Percentiles rank a stretch among this genome's conserved stretches.
These are phyloP conservation scores for Lepidurus arcticus DNA, from an alignment of 1,140 invertebrate species.

Conservation along the genomic window DNA sequence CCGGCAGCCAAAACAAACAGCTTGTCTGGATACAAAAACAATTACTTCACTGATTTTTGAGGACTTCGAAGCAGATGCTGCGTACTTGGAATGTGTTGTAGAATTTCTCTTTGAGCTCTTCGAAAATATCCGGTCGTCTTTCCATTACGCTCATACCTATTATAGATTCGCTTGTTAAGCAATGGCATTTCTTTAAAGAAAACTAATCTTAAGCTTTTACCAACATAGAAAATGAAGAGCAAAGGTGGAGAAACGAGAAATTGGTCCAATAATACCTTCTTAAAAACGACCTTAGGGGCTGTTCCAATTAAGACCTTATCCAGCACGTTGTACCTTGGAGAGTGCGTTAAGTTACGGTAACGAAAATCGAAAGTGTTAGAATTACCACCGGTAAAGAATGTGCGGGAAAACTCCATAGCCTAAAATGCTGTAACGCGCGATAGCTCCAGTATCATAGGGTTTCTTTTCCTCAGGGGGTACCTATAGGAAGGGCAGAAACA, in stretches of 20 bases:
- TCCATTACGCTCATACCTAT: slow-evolving; percentile 71
- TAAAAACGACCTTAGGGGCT: slow-evolving; percentile 54
- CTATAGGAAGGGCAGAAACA: slow-evolving; percentile 42
- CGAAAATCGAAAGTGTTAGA: slow-evolving; percentile 36
- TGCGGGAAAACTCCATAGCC: slow-evolving; percentile 56
- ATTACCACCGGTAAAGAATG: slow-evolving; percentile 56
- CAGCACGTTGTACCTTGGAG: slow-evolving; percentile 68
- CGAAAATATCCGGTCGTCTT: slow-evolving; percentile 56
- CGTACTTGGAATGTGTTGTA: slow-evolving; percentile 59
- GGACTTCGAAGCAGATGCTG: slow-evolving; percentile 23
- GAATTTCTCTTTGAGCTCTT: slow-evolving; percentile 65
- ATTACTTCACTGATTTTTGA: slow-evolving; percentile 8
- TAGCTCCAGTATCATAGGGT: slow-evolving; percentile 50
- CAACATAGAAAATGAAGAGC: slow-evolving; percentile 61
- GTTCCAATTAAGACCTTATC: slow-evolving; percentile 63
- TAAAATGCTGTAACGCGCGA: slow-evolving; percentile 55
- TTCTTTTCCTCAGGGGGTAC: slow-evolving; percentile 42
- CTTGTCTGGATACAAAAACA: slow-evolving; percentile 40
- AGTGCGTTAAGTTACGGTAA: slow-evolving; percentile 24
- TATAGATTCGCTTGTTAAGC: slow-evolving; percentile 36
- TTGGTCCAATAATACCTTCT: slow-evolving; percentile 70
- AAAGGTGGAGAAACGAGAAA: slow-evolving; percentile 66
- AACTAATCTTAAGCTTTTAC: slow-evolving; percentile 49
- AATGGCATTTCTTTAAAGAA: slow-evolving; percentile 4
- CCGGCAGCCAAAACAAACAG: slow-evolving; percentile 71